Conservation (phyloP, 2,888 invertebrate species). For the Agrochola circellaris region DNA sequence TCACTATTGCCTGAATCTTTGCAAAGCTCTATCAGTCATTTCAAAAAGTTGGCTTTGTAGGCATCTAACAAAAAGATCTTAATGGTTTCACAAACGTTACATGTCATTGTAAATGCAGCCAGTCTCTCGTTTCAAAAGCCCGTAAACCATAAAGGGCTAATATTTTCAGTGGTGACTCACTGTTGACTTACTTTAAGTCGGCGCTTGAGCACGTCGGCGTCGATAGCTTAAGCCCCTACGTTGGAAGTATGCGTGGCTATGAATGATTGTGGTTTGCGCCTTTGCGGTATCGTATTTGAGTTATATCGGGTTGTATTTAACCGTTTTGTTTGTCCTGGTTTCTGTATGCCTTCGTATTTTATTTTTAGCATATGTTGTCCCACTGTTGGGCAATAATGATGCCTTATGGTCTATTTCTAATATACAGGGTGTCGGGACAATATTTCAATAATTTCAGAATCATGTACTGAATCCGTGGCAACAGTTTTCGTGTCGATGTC, state of each 20-base stretch:
- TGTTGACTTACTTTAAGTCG: constrained; percentile 57
- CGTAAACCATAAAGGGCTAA: constrained; percentile 70
- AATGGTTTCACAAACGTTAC: constrained; percentile 5
- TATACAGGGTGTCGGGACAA: too few relatives aligned
- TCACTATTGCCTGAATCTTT: too few relatives aligned
- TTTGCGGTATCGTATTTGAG: background rate
- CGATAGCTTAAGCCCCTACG: constrained; percentile 36
- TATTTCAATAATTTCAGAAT: too few relatives aligned
- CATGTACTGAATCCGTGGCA: too few relatives aligned
- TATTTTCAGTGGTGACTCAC: constrained; percentile 79
- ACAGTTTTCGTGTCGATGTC: too few relatives aligned
- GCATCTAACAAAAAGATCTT: background rate
- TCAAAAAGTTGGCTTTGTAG: too few relatives aligned
- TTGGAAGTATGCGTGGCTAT: constrained; percentile 22
- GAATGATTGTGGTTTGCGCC: constrained; percentile 23
- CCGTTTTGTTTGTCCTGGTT: too few relatives aligned
- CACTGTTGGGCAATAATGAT: too few relatives aligned
- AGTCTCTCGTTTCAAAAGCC: constrained; percentile 61
- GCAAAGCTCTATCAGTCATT: too few relatives aligned
- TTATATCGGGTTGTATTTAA: constrained; percentile 14
- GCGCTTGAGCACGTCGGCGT: constrained; percentile 46
- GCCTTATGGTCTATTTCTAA: too few relatives aligned
- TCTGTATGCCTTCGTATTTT: too few relatives aligned
- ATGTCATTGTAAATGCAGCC: constrained; percentile 60
- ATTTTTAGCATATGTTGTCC: too few relatives aligned